These are phyloP conservation scores for Sipha maydis DNA, from an alignment of 2,888 invertebrate species.

Conservation along the genomic window DNA sequence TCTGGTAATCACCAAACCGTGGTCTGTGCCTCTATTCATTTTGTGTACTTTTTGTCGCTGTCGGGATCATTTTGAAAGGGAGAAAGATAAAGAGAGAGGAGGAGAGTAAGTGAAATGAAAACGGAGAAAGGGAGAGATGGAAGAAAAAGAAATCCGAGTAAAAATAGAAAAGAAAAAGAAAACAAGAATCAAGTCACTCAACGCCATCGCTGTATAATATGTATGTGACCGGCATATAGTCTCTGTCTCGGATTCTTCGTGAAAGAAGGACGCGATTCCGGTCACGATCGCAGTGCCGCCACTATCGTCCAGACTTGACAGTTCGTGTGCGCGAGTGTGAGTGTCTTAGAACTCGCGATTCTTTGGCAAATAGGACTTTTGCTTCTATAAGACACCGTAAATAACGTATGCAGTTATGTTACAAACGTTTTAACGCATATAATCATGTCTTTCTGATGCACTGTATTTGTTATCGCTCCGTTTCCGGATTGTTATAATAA, in stretches of 20 bases:
- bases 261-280: conserved; percentile 30
- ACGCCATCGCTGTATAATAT: neutral
- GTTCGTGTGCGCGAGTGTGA: neutral
- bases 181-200: conserved; percentile 11
- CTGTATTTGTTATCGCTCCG: neutral
- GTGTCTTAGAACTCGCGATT: no score
- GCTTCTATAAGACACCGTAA: neutral
- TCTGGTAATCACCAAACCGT: neutral
- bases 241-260: neutral
- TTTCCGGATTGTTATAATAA: conserved; percentile 15
- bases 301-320: neutral
- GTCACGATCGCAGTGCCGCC: conserved; percentile 26
- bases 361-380: neutral
- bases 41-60: neutral
- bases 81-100: neutral
- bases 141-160: neutral
- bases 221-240: conserved; percentile 46
- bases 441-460: neutral
- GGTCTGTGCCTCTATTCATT: neutral
- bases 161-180: neutral
- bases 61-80: neutral
- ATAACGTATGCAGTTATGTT: conserved; percentile 6
- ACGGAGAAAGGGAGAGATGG: neutral
- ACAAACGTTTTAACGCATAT: conserved; percentile 21
- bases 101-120: neutral